phyloP scores from a whole-genome alignment of 1,140 invertebrate species.

The Apolygus lucorum region DNA sequence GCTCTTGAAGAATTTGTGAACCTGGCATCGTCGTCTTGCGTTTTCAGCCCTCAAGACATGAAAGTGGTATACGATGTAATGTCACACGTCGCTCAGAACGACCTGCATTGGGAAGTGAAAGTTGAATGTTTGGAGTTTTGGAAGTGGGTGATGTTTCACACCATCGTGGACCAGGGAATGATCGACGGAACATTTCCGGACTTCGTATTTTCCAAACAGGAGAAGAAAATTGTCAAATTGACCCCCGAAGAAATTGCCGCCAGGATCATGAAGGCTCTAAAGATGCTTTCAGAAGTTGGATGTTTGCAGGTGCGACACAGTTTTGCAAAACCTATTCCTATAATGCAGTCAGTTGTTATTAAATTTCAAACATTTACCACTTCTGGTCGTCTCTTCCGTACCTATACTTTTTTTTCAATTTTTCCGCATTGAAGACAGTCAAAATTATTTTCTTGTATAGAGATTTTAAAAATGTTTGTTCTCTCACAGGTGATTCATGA shows the following conservation, averaged over 20 bases:
- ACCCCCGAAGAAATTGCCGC: slow-evolving; percentile 56
- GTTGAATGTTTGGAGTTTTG: slow-evolving; percentile 59
- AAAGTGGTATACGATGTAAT: slow-evolving; percentile 44
- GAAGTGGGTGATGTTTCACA: slow-evolving; percentile 53
- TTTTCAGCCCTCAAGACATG: slow-evolving; percentile 32
- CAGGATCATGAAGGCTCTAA: slow-evolving; percentile 54
- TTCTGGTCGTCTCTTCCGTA: neutral
- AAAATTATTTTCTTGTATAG: neutral
- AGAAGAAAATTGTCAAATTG: slow-evolving; percentile 62
- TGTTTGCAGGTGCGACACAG: slow-evolving; percentile 49
- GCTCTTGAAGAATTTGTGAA: too few relatives aligned
- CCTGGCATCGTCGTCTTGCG: neutral
- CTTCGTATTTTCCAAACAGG: slow-evolving; percentile 66
- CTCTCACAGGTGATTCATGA: slow-evolving; percentile 45
- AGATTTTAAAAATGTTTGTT: neutral
- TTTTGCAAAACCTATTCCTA: neutral
- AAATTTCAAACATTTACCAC: neutral
- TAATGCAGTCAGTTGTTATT: neutral
- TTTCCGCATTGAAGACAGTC: neutral
- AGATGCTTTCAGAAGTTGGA: slow-evolving; percentile 51
- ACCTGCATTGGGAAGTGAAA: slow-evolving; percentile 73
- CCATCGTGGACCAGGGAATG: slow-evolving; percentile 64
- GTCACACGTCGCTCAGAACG: slow-evolving; percentile 49
- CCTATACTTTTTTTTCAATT: neutral
- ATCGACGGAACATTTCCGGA: slow-evolving; percentile 64